Percentiles rank a stretch among this genome's conserved stretches.
phyloP scores from a whole-genome alignment of 2,888 invertebrate genomes.

The Branchipolynoe longqiensis region DNA sequence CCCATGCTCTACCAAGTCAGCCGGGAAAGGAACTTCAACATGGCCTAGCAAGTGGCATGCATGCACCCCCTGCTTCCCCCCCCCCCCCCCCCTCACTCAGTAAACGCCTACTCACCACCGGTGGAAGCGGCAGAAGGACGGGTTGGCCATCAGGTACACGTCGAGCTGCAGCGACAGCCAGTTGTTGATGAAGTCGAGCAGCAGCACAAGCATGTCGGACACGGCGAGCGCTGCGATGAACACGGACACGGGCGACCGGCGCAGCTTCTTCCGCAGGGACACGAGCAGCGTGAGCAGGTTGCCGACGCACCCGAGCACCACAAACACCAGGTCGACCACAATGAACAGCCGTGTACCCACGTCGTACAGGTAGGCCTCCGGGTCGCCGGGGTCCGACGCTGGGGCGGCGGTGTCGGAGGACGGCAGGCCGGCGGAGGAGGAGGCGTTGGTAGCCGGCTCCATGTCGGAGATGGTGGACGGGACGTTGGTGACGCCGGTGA shows the following conservation, averaged over 20 bases:
- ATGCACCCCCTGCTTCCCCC: no score
- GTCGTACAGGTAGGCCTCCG: constrained; percentile 39
- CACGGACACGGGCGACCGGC: constrained; percentile 41
- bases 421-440: no score
- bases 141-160: constrained; percentile 17
- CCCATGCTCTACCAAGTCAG: no score
- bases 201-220: constrained; percentile 55
- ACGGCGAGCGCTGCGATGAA: constrained; percentile 56
- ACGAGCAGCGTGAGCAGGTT: constrained; percentile 48
- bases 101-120: constrained; percentile 39
- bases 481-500: neutral
- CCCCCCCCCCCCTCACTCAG: no score
- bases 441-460: neutral
- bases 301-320: constrained; percentile 7
- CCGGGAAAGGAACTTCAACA: no score
- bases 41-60: no score
- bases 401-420: neutral
- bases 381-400: neutral
- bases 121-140: constrained; percentile 53
- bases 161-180: constrained; percentile 41
- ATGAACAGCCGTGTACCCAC: constrained; percentile 16
- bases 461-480: neutral
- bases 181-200: constrained; percentile 63
- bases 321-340: neutral
- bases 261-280: constrained; percentile 38